Evolutionary conservation across 2,888 invertebrate genomes (phyloP).

Genomic region (Athalia cordata): DNA sequence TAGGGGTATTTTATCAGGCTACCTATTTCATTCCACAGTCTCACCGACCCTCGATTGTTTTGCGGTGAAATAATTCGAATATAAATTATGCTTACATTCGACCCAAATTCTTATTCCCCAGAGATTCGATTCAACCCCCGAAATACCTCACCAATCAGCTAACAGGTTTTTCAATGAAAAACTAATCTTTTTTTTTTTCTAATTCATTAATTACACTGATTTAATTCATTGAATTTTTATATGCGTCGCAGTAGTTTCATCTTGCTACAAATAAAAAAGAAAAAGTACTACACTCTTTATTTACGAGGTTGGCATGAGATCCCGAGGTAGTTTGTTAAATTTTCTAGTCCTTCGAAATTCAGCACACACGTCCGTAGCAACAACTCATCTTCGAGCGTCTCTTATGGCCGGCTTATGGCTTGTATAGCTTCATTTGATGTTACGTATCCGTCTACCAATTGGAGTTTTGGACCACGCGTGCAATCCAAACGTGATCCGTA

Average conservation of each 20-base stretch:
- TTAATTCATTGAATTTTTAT: too few species aligned
- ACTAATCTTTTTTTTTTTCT: conserved; percentile 7
- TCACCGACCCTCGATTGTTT: conserved; percentile 44
- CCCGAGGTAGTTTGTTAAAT: background rate
- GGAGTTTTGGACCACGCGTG: background rate
- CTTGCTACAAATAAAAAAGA: background rate
- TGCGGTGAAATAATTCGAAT: conserved; percentile 35
- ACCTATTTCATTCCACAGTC: conserved; percentile 13
- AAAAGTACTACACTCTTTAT: background rate
- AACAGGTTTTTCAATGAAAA: conserved; percentile 33
- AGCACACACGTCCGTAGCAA: background rate
- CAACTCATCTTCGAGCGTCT: background rate
- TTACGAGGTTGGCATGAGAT: too few species aligned
- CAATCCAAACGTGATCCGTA: background rate
- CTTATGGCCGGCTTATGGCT: background rate
- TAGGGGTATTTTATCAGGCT: conserved; percentile 35
- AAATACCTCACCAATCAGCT: conserved; percentile 38
- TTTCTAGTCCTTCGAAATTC: background rate
- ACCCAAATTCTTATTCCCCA: conserved; percentile 30
- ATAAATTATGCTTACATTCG: conserved; percentile 31
- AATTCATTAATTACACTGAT: too few species aligned
- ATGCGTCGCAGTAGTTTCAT: background rate
- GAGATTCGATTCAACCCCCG: conserved; percentile 33
- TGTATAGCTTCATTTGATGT: background rate
- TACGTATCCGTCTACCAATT: background rate